Evolutionary conservation across 2,888 invertebrate species (phyloP), one percentile per base, ranked within the genome.

Genomic region (Drosophila pseudotalamancana): DNA sequence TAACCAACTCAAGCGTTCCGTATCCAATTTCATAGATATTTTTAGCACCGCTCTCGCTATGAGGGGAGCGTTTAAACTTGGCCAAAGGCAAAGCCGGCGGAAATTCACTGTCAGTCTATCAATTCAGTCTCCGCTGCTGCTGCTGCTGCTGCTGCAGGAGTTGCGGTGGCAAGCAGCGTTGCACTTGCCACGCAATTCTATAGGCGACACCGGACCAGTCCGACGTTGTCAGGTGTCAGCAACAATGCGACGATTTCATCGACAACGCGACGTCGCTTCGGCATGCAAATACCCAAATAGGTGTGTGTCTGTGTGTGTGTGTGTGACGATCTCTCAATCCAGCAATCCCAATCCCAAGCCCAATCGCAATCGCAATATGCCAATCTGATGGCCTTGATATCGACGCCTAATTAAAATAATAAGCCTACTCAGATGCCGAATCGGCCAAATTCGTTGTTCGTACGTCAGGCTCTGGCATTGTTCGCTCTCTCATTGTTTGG

Each of bases 401-500:
- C 74, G 72, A 60, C 77, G 77, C 86, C 79, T 86, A 84, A 84
- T 84, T 84, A 87, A 84, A 84, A 83, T 86, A 87, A 87, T 86
- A 86, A 82, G 88, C 86, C 88, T 85, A 73, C 73, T 86, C 80
- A 68, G 74, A 64, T 78, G 77, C 79, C 79, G 66, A 77, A 65
- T 78, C 86, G n/a, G n/a, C n/a, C n/a, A n/a, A 82, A 78, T 78
- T 73, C 70, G 62, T 57, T 65, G 40, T 48, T 45, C 40, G 14
- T 48, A 14, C 19, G 12, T 29, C 55, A 39, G 48, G 25, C 46
- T 39, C 23, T 37, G 49, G 40, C 37, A 60, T 67, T 62, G 57
- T 67, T 51, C 23, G 42, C 31, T 14, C 45, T 71, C 50, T 67
- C 54, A 53, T 48, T 48, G 50, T 29, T 45, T 18, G 21, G 14